Evolutionary conservation across 2,797 vertebrate genomes (phyloP).

Genomic region (Eulemur mongoz): DNA sequence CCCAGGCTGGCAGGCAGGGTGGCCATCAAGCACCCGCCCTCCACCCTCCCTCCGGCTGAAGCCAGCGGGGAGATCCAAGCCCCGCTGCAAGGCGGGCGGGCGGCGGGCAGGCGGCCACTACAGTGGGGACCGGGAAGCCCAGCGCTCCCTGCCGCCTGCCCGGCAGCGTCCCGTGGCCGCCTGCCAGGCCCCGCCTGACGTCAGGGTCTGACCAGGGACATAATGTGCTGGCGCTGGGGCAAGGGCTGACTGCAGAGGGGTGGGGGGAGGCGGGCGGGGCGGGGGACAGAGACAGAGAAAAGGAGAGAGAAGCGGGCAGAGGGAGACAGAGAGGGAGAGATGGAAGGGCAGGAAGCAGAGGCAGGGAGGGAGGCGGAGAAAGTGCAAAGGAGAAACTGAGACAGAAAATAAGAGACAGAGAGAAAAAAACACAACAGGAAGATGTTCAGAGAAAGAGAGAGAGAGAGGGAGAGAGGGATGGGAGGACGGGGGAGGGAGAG

Average conservation of each 20-base stretch:
- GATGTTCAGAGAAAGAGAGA: not conserved
- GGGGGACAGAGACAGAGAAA: not conserved
- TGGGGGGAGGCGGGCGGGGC: not conserved
- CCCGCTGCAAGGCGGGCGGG: not conserved
- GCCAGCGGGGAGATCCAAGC: not conserved
- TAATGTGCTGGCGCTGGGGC: constrained; percentile 85
- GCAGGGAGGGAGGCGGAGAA: not conserved
- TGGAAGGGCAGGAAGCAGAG: no score
- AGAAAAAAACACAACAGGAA: not conserved
- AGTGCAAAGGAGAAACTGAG: not conserved
- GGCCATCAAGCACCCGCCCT: not conserved
- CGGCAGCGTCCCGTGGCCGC: constrained; percentile 81
- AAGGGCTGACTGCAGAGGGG: constrained; percentile 79
- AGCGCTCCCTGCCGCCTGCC: constrained; percentile 81
- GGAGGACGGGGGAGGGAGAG: not conserved
- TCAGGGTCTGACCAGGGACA: constrained; percentile 87
- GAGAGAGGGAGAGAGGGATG: not conserved
- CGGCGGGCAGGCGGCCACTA: constrained; percentile 11
- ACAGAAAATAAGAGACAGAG: not conserved
- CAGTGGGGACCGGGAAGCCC: constrained; percentile 55
- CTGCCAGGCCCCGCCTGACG: constrained; percentile 86
- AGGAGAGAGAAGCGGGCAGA: not conserved
- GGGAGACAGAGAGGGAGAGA: not conserved
- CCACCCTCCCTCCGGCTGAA: not conserved
- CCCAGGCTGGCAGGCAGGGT: not conserved